Evolutionary conservation across 2,888 invertebrate genomes (phyloP).

Genomic region (Holacanthella duospinosa): DNA sequence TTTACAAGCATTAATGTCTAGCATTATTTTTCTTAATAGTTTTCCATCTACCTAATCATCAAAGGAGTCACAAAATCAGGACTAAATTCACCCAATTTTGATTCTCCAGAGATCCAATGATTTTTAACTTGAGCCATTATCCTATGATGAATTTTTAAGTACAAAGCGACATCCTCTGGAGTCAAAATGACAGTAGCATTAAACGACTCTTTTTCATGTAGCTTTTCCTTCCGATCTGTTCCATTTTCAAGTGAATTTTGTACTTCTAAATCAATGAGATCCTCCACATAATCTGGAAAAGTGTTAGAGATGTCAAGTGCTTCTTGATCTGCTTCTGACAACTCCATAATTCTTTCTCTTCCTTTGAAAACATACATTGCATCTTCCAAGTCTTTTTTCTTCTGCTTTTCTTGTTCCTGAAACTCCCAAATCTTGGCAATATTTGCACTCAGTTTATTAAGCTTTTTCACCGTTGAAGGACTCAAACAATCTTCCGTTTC

Average conservation of each 20-base stretch:
- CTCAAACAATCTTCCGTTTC: slow-evolving; percentile 44
- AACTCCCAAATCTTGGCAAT: slow-evolving; percentile 62
- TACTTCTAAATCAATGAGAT: slow-evolving; percentile 23
- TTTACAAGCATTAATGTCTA: no score
- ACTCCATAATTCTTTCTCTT: slow-evolving; percentile 23
- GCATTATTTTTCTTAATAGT: no score
- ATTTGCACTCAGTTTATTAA: slow-evolving; percentile 48
- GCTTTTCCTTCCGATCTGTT: background rate
- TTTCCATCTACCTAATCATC: slow-evolving; percentile 22
- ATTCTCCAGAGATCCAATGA: slow-evolving; percentile 17
- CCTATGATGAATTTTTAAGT: slow-evolving; percentile 18
- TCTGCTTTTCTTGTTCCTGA: slow-evolving; percentile 57
- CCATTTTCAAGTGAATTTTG: background rate
- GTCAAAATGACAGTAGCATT: slow-evolving; percentile 6
- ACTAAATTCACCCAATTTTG: background rate
- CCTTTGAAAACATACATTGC: slow-evolving; percentile 40
- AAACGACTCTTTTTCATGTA: background rate
- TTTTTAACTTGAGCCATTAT: slow-evolving; percentile 17
- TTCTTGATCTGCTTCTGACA: slow-evolving; percentile 34
- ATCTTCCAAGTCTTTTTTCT: slow-evolving; percentile 58
- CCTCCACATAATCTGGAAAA: slow-evolving; percentile 33
- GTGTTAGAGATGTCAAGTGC: slow-evolving; percentile 24
- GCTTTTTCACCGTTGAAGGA: slow-evolving; percentile 41
- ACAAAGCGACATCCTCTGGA: slow-evolving; percentile 22
- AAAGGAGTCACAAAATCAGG: slow-evolving; percentile 26